These are phyloP conservation scores for Phortica okadai DNA, from an alignment of 2,888 invertebrate genomes.

Conservation along the genomic window DNA sequence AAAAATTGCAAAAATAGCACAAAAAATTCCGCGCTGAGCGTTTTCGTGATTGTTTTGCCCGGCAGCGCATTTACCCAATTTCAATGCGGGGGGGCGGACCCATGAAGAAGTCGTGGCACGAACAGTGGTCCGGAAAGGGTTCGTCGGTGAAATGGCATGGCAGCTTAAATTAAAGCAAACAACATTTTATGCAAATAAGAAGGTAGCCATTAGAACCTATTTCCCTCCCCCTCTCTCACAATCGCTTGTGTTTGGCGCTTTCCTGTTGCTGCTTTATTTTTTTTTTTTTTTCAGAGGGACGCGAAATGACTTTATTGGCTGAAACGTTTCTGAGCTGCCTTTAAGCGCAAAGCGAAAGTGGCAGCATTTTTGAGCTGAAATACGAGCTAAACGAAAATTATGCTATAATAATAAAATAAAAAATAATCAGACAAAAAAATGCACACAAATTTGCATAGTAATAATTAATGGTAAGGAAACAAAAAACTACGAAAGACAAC, in stretches of 20 bases:
- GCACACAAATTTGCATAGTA: not conserved
- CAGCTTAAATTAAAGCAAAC: constrained; percentile 5
- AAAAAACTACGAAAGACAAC: not conserved
- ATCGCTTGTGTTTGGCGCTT: too few species aligned
- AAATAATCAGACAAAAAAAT: not conserved
- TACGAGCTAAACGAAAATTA: not conserved
- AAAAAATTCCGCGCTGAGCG: constrained; percentile 1
- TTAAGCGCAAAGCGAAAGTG: not conserved
- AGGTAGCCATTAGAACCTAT: not conserved
- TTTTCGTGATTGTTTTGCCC: constrained; percentile 20
- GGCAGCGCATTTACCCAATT: not conserved
- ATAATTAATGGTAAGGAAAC: constrained; percentile 2
- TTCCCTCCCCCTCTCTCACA: too few species aligned
- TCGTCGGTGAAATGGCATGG: not conserved
- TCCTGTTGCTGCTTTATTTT: not conserved
- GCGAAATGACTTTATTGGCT: not conserved
- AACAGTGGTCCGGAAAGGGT: not conserved
- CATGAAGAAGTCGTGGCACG: not conserved
- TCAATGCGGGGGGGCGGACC: not conserved
- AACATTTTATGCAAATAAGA: constrained; percentile 28
- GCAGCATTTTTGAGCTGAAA: not conserved
- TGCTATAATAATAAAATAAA: not conserved
- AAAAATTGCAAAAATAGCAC: constrained; percentile 21
- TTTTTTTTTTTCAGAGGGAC: not conserved
- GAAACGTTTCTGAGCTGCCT: not conserved